These are phyloP conservation scores for Enteromius argenteus DNA, from an alignment of 2,797 vertebrate genomes.

Conservation along the genomic window DNA sequence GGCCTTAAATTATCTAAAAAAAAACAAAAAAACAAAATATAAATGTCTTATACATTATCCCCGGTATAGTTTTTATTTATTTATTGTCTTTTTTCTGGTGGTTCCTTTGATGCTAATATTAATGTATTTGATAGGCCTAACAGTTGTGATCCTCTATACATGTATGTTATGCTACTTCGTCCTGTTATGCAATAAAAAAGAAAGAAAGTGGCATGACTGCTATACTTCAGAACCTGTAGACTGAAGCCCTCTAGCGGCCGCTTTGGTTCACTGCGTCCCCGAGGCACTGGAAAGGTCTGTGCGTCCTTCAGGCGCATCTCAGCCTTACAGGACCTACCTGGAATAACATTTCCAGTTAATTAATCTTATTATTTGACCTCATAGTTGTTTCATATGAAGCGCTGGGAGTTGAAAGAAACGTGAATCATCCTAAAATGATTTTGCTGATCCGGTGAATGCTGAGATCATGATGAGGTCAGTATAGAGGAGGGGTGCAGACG, in stretches of 20 bases:
- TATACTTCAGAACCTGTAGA: background rate
- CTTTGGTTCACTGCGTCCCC: background rate
- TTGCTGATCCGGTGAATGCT: constrained; percentile 54
- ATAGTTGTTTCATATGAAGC: background rate
- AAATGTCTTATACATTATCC: background rate
- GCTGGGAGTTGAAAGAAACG: background rate
- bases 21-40: too few relatives aligned
- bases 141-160: background rate
- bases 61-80: background rate
- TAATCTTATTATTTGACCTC: background rate
- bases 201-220: background rate
- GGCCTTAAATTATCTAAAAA: background rate
- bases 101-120: background rate
- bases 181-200: background rate
- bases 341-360: background rate
- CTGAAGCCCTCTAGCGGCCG: constrained; percentile 11
- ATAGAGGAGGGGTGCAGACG: constrained; percentile 46
- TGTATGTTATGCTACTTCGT: background rate
- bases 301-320: constrained; percentile 16
- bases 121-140: background rate
- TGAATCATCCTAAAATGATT: constrained; percentile 21
- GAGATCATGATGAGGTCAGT: constrained; percentile 67
- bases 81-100: background rate
- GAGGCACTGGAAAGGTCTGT: background rate
- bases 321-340: background rate